These are phyloP conservation scores for Crocallis elinguaria DNA, from an alignment of 2,888 invertebrate genomes.

Conservation along the genomic window DNA sequence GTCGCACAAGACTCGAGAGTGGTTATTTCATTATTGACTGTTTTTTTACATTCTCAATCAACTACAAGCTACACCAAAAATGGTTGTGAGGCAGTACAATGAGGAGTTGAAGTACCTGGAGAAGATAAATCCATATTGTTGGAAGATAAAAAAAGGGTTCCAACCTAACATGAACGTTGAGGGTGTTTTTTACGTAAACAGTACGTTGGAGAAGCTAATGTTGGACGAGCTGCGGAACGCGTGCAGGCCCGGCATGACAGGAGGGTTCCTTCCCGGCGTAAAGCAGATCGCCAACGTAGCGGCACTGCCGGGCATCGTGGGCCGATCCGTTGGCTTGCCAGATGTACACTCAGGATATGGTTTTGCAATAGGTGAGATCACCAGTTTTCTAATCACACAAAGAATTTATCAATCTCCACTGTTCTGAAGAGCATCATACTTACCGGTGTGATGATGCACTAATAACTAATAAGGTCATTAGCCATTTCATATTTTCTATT, in stretches of 20 bases:
- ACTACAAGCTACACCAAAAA: slow-evolving; percentile 53
- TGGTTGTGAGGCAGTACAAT: slow-evolving; percentile 95
- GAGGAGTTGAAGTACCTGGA: slow-evolving; percentile 98
- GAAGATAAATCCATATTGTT: slow-evolving; percentile 92
- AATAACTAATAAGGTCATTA: too few relatives aligned
- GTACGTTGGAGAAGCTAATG: slow-evolving; percentile 96
- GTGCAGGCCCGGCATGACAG: slow-evolving; percentile 94
- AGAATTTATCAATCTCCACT: too few relatives aligned
- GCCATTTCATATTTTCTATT: too few relatives aligned
- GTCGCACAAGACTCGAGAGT: too few relatives aligned
- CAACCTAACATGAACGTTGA: slow-evolving; percentile 99
- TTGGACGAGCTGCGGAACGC: slow-evolving; percentile 97
- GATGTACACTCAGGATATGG: slow-evolving; percentile 99
- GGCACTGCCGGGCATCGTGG: slow-evolving; percentile 98
- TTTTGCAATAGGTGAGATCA: slow-evolving; percentile 94
- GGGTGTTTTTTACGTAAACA: slow-evolving; percentile 98
- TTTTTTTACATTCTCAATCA: too few relatives aligned
- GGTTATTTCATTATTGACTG: too few relatives aligned
- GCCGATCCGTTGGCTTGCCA: slow-evolving; percentile 96
- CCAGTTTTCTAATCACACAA: background rate
- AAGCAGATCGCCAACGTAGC: slow-evolving; percentile 99
- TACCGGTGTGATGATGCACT: too few relatives aligned
- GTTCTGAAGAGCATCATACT: too few relatives aligned
- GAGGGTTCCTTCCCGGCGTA: slow-evolving; percentile 99
- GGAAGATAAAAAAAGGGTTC: slow-evolving; percentile 99